Evolutionary conservation across 2,888 invertebrate species (phyloP), one percentile per base, ranked within the genome.

Genomic region (Melinopterus prodromus): DNA sequence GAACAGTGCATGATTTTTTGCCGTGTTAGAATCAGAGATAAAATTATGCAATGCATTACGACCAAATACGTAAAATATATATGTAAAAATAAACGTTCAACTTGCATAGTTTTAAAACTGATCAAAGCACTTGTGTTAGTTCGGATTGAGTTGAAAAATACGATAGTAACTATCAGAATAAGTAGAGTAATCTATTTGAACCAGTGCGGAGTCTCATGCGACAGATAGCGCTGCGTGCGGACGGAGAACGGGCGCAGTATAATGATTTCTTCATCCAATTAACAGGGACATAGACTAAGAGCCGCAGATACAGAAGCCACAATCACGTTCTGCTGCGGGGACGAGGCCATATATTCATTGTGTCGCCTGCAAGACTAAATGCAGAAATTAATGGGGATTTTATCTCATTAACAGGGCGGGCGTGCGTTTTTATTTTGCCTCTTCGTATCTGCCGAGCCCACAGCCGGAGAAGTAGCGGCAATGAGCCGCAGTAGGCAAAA

Each of bases 231-330:
- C 53, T 12, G 53, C 53, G 53, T 53, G 53, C 12, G 5, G 53
- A 53, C 7, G 53, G 53, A 53, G 53, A 53, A 53, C 53, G 53
- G 53, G 53, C 53, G 53, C 53, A 53, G 35, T 35, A 86, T 87
- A 86, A 87, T 86, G 85, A 87, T 86, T 86, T 85, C 87, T 86
- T 86, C 86, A 86, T 87, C 86, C 87, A 87, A 87, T 87, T 87
- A 87, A 86, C 81, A 84, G 84, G 74, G 74, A 74, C 74, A 74
- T 74, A 74, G 74, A 74, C 74, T 74, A 74, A 84, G 80, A 84
- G 83, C 84, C 81, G 85, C 83, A 83, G 85, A 83, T 83, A 85
- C 85, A 85, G 86, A 84, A 86, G 85, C 84, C 83, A 86, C 85
- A 87, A 86, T 86, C 86, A 85, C 83, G 84, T 85, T 84, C 84